phyloP scores from a whole-genome alignment of 2,888 invertebrate species.

The Eristalis intricaria region DNA sequence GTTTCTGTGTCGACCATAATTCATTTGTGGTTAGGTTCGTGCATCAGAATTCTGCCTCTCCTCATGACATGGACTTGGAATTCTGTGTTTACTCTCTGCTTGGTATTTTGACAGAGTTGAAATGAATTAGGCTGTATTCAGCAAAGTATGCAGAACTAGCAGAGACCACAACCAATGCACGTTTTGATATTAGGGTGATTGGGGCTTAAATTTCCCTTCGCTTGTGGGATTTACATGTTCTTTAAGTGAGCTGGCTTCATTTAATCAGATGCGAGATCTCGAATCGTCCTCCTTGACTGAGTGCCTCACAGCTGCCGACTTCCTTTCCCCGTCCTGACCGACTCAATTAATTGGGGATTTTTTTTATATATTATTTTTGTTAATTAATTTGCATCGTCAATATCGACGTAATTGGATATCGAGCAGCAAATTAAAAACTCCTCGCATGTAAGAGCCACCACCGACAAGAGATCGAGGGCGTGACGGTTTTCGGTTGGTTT shows the following conservation, averaged over 20 bases:
- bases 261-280: background rate
- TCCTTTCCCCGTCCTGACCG: background rate
- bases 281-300: background rate
- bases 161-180: background rate
- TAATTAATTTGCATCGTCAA: slow-evolving; percentile 16
- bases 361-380: background rate
- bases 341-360: background rate
- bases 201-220: background rate
- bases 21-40: too few species aligned
- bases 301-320: background rate
- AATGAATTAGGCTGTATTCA: too few species aligned
- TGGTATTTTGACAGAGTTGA: too few species aligned
- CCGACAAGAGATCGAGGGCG: background rate
- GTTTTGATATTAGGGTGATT: background rate
- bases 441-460: background rate
- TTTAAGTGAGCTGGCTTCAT: too few species aligned
- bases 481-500: background rate
- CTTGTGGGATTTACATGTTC: background rate
- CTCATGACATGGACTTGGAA: too few species aligned
- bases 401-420: slow-evolving; percentile 29
- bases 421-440: slow-evolving; percentile 6
- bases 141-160: background rate
- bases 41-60: too few species aligned
- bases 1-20: too few species aligned
- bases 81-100: too few species aligned